Evolutionary conservation across 2,888 invertebrate species (phyloP).

Genomic region (Caenorhabditis zanzibari): DNA sequence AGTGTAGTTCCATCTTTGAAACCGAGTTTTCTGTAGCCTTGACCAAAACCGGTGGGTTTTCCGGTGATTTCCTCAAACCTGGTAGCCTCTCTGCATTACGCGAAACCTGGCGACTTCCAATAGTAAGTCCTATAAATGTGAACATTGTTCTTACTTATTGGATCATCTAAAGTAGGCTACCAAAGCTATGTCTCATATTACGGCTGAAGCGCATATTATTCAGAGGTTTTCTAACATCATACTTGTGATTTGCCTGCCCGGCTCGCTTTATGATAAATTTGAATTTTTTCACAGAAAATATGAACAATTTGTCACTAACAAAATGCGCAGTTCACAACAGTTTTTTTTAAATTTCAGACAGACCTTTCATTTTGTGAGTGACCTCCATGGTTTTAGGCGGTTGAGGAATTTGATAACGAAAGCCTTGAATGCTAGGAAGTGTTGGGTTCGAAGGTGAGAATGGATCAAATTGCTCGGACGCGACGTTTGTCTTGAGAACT

Average conservation of each 20-base stretch:
- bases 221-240: too few species aligned
- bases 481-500: background rate
- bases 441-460: background rate
- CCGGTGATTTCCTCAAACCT: background rate
- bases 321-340: too few species aligned
- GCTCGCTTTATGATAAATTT: background rate
- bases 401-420: conserved; percentile 18
- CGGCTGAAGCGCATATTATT: too few species aligned
- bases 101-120: background rate
- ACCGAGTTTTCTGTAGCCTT: background rate
- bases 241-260: too few species aligned
- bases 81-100: conserved; percentile 28
- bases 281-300: background rate
- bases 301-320: too few species aligned
- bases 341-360: too few species aligned
- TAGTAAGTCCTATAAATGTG: conserved; percentile 18
- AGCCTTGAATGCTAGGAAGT: conserved; percentile 11
- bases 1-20: background rate
- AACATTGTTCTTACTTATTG: too few species aligned
- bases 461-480: too few species aligned
- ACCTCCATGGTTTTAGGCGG: background rate
- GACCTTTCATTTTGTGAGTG: conserved; percentile 19
- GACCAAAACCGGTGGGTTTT: background rate
- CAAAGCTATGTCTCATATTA: too few species aligned
- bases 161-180: too few species aligned